Base-by-base conservation (phyloP, 2,113 vertebrate species). In the Scartelaos histophorus region DNA sequence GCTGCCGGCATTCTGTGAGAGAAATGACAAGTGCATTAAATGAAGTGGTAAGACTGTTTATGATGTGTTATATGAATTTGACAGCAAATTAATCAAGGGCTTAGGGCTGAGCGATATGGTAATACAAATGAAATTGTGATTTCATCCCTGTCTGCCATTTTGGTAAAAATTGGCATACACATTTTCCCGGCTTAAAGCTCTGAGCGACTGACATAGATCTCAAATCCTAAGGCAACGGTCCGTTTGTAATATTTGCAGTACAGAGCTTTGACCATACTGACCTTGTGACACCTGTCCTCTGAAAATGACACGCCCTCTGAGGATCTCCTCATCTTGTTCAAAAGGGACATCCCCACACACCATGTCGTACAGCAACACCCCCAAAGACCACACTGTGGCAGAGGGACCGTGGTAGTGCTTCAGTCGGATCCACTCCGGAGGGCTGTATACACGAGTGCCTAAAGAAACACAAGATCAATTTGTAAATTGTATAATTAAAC, bases 271-370 rank as follows among this genome's bases (percentile, higher is more conserved):
- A 61, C 16, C 5, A 0, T 5, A 75, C 69, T 13, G 19, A 98
- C 97, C 96, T 81, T 94, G 73, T 12, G 97, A 97, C 80, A 98
- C 77, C 75, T 94, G 91, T 58, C 94, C 93, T 70, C 95, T 93
- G 94, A 96, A 98, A 61, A 92, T 94, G 34, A 98, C 82, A 7
- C 88, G 90, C 0, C 96, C 96, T 0, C 93, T 91, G 29, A 97
- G 89, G 49, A 98, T 98, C 84, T 98, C 96, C 67, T 96, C 96
- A 1, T 98, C 97, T 75, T 96, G 96, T 71, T 97, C 96, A 5
- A 98, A 98, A 17, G 97, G 96, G 80, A 98, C 96, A 85, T 98
- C 97, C 5, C 97, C 97, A 0, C 96, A 97, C 54, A 98, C 96
- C 96, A 98, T 97, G 86, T 98, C 96, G 0, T 96, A 98, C 1